Evolutionary conservation across 2,888 invertebrate species (phyloP).

Genomic region (Piscicola geometra): DNA sequence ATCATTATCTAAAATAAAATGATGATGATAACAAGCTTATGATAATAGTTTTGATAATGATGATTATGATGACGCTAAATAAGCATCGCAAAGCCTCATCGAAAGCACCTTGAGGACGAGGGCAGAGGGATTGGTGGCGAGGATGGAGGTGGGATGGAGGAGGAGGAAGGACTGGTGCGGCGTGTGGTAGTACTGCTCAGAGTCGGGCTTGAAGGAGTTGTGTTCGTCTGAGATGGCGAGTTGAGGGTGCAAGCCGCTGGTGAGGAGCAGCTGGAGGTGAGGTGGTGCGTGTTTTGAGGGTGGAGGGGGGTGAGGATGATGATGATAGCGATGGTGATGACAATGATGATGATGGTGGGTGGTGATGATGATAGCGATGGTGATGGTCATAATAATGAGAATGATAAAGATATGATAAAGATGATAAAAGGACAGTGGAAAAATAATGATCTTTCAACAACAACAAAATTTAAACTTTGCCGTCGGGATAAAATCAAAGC

Average conservation of each 20-base stretch:
- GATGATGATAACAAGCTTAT: not conserved
- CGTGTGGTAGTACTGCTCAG: conserved; percentile 54
- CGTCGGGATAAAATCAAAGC: not conserved
- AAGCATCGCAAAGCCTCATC: not conserved
- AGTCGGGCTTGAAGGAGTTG: conserved; percentile 75
- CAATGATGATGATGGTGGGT: no score
- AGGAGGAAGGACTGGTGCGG: conserved; percentile 75
- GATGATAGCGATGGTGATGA: not conserved
- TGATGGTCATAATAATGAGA: not conserved
- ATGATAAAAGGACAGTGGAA: no score
- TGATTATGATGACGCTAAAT: no score
- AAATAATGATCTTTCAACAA: no score
- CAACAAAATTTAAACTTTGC: not conserved
- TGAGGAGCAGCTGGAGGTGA: conserved; percentile 66
- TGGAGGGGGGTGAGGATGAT: not conserved
- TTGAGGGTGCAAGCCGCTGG: conserved; percentile 90
- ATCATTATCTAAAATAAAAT: not conserved
- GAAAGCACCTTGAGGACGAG: conserved; percentile 53
- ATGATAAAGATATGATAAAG: no score
- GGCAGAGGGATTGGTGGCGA: conserved; percentile 74
- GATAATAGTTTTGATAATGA: no score
- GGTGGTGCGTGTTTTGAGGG: not conserved
- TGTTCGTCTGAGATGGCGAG: conserved; percentile 85
- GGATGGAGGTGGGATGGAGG: conserved; percentile 82
- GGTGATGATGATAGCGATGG: not conserved